These are phyloP conservation scores for Fragum whitleyi DNA, from an alignment of 2,888 invertebrate genomes.

Conservation along the genomic window DNA sequence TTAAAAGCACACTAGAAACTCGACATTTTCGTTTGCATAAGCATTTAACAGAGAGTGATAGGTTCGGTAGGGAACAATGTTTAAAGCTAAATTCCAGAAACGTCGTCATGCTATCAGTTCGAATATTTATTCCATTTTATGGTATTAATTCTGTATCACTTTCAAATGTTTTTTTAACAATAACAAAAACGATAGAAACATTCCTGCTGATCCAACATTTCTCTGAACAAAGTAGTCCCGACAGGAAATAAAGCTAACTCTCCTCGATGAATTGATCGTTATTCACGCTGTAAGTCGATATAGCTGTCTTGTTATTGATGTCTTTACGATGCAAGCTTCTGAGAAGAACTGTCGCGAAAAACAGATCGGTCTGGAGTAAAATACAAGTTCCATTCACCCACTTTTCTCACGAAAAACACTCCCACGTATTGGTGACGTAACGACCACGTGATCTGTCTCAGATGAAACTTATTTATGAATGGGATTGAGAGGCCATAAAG, in stretches of 20 bases:
- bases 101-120: constrained; percentile 21
- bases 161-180: neutral
- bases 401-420: constrained; percentile 19
- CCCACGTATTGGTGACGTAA: constrained; percentile 39
- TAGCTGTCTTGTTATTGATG: neutral
- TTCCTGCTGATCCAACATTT: neutral
- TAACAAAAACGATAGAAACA: neutral
- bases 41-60: constrained; percentile 24
- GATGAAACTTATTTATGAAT: constrained; percentile 21
- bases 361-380: constrained; percentile 12
- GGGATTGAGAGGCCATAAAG: constrained; percentile 20
- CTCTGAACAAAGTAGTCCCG: neutral
- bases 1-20: constrained; percentile 29
- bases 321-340: neutral
- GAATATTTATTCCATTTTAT: neutral
- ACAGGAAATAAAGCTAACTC: neutral
- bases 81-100: constrained; percentile 15
- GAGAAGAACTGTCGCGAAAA: neutral
- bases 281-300: neutral
- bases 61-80: constrained; percentile 11
- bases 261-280: neutral
- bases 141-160: neutral
- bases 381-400: constrained; percentile 23
- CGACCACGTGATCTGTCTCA: constrained; percentile 41
- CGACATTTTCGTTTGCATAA: constrained; percentile 20